Evolutionary conservation across 2,888 invertebrate species (phyloP), one percentile per base, ranked within the genome.

Genomic region (Limenitis camilla): DNA sequence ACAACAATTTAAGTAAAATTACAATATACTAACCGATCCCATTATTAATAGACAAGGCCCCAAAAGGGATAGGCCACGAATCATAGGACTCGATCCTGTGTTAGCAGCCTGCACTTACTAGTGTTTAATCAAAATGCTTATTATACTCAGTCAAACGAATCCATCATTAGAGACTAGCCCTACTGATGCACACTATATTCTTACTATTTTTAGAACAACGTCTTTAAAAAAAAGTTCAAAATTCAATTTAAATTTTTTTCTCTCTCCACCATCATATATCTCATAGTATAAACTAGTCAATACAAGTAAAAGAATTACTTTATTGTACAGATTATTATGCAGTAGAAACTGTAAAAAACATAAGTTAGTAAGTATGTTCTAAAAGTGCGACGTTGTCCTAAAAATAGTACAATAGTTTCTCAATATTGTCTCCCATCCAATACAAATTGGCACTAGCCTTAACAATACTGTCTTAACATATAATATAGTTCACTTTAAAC

Each of bases 341-440:
- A 61, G 63, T 71, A 71, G 66, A 69, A 67, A 69, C 60, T 65
- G 64, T 65, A 66, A 60, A 64, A 64, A 64, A 68, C 67, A 67
- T 68, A 67, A 66, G 28, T 29, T n/a, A 29, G 29, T n/a, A 40
- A 29, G 6, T 3, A 9, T 40, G 7, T n/a, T 29, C 19, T 19
- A 19, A 2, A 19, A 1, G 1, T 19, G 49, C 52, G 53, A 35
- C 35, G 38, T 51, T 44, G 58, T 59, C 55, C 58, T 61, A 58
- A 57, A 59, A 29, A 30, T 29, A 36, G 38, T 29, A 30, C 36
- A 11, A 36, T 19, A 38, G 35, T 30, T 38, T 36, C 19, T 47
- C 30, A 47, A 46, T 57, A 55, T 58, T 53, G 58, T 58, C 56
- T 54, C 47, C 44, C 54, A 47, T 49, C 43, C 41, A 31, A 40